Conservation (phyloP, 2,797 vertebrate genomes). For the Peromyscus melanophrys region DNA sequence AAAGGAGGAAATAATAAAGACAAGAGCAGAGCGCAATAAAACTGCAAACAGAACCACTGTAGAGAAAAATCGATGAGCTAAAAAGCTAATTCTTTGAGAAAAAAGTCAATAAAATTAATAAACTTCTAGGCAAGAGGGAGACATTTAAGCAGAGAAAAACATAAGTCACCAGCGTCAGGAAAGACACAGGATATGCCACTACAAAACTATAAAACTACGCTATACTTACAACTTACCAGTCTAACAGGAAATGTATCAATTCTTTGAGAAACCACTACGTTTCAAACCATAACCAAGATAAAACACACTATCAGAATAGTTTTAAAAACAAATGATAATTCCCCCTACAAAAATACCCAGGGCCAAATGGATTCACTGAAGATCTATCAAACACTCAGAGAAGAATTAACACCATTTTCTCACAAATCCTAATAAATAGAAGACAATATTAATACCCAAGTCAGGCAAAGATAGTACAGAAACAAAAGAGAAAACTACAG, state of each 20-base stretch:
- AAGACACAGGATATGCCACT: not conserved
- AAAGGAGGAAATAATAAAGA: constrained; percentile 50
- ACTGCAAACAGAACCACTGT: constrained; percentile 32
- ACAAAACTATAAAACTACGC: not conserved
- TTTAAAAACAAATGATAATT: constrained; percentile 44
- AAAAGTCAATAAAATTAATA: constrained; percentile 64
- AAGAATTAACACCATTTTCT: constrained; percentile 20
- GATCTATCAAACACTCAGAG: constrained; percentile 34
- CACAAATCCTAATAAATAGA: constrained; percentile 22
- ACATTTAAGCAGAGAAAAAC: constrained; percentile 50
- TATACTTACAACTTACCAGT: constrained; percentile 38
- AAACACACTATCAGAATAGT: constrained; percentile 37
- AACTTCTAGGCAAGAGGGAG: constrained; percentile 38
- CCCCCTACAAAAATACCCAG: not conserved
- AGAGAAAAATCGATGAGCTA: constrained; percentile 50
- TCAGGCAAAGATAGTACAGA: not conserved
- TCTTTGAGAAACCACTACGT: constrained; percentile 1
- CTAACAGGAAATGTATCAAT: constrained; percentile 16
- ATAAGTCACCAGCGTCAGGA: constrained; percentile 29
- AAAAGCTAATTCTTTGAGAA: constrained; percentile 43
- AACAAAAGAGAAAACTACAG: not conserved
- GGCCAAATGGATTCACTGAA: not conserved
- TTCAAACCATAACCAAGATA: constrained; percentile 32
- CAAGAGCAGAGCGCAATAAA: not conserved
- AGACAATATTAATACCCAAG: constrained; percentile 34